Evolutionary conservation across 2,113 vertebrate genomes (phyloP).

Genomic region (Vicugna pacos): DNA sequence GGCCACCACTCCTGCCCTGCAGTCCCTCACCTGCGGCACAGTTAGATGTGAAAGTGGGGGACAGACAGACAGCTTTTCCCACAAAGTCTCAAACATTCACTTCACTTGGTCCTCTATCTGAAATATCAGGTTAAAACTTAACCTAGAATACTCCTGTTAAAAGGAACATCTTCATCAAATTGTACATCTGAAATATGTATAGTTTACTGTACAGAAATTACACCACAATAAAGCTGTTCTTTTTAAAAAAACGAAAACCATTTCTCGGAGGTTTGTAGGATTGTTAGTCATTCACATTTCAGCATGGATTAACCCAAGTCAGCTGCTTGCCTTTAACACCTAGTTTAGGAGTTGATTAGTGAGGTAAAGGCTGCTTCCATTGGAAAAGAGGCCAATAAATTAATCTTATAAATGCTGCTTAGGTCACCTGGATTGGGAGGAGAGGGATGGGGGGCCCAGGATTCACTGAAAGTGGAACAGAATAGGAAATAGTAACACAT

Average conservation of each 20-base stretch:
- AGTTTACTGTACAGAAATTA: no score
- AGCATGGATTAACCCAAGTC: background rate
- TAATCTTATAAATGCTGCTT: background rate
- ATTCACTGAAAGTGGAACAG: background rate
- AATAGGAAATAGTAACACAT: background rate
- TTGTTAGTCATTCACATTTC: background rate
- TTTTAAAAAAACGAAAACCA: background rate
- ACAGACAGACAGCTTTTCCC: background rate
- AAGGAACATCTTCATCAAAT: no score
- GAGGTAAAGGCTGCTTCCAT: background rate
- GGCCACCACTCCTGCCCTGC: background rate
- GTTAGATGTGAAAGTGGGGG: background rate
- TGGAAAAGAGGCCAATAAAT: background rate
- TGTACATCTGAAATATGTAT: no score
- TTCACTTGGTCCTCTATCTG: background rate
- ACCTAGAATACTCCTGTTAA: background rate
- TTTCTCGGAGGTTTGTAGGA: background rate
- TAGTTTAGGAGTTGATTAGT: background rate
- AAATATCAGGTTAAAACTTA: slow-evolving; percentile 13
- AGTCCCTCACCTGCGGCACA: background rate
- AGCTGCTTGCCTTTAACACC: background rate
- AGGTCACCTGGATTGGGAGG: background rate
- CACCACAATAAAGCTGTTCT: no score
- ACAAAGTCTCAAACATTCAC: background rate
- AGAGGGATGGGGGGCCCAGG: no score